Evolutionary conservation across 2,797 vertebrate species (phyloP).

Genomic region (Kryptopterus vitreolus): DNA sequence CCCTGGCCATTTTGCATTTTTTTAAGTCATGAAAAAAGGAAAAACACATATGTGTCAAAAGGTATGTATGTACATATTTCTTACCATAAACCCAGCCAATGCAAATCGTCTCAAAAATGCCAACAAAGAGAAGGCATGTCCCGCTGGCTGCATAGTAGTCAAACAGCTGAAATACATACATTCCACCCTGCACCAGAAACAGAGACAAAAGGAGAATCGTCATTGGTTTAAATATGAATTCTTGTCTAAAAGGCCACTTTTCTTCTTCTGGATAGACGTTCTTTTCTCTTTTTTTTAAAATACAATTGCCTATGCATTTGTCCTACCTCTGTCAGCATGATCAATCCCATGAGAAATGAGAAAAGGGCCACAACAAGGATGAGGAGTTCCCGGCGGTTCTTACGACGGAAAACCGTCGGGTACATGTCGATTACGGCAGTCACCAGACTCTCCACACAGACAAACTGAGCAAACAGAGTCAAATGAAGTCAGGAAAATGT

Average conservation of each 20-base stretch:
- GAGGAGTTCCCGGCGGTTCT: conserved; percentile 87
- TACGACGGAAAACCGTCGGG: conserved; percentile 85
- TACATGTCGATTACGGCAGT: conserved; percentile 95
- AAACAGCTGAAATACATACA: conserved; percentile 97
- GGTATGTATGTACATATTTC: conserved; percentile 54
- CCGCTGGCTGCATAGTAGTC: conserved; percentile 97
- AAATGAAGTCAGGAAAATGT: not conserved
- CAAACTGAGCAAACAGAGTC: conserved; percentile 75
- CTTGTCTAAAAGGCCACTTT: not conserved
- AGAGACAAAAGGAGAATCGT: not conserved
- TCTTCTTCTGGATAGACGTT: not conserved
- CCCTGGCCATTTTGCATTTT: too few species aligned
- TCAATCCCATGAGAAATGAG: conserved; percentile 86
- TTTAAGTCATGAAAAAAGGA: not conserved
- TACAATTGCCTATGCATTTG: not conserved
- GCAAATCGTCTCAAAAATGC: conserved; percentile 90
- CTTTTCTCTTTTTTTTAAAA: not conserved
- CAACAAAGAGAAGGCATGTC: conserved; percentile 93
- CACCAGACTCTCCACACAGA: conserved; percentile 93
- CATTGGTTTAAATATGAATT: not conserved
- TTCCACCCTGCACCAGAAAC: conserved; percentile 80
- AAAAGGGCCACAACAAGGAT: conserved; percentile 83
- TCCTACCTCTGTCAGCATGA: conserved; percentile 94
- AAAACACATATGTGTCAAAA: not conserved
- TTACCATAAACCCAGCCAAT: conserved; percentile 94